Conservation (phyloP, 2,113 vertebrate genomes). For the Rhinoderma darwinii region DNA sequence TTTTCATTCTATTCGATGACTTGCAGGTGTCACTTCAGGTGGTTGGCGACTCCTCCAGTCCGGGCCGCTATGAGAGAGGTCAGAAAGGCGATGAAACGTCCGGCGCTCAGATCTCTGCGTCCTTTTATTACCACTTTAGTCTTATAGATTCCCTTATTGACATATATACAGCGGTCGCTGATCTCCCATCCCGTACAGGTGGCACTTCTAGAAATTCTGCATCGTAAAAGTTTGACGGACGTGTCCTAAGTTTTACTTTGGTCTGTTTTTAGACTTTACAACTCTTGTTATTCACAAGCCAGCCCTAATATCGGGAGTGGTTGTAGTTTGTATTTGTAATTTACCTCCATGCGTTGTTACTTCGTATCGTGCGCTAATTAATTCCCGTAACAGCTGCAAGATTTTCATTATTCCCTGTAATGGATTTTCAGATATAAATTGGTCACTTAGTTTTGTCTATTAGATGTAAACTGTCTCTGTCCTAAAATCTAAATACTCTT, state of each 20-base stretch:
- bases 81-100: too few relatives aligned
- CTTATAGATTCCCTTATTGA: too few relatives aligned
- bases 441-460: slow-evolving; percentile 53
- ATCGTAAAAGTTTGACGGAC: not conserved
- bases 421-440: slow-evolving; percentile 46
- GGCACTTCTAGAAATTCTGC: too few relatives aligned
- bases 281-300: not conserved
- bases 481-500: slow-evolving; percentile 53
- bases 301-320: not conserved
- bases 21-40: too few relatives aligned
- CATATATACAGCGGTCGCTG: too few relatives aligned
- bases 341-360: slow-evolving; percentile 22
- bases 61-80: too few relatives aligned
- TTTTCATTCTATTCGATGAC: too few relatives aligned
- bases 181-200: too few relatives aligned
- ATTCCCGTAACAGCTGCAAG: slow-evolving; percentile 47
- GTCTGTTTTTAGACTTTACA: not conserved
- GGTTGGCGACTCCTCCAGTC: too few relatives aligned
- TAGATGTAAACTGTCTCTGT: slow-evolving; percentile 45
- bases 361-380: slow-evolving; percentile 45
- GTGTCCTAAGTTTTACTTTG: not conserved
- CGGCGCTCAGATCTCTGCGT: too few relatives aligned
- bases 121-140: too few relatives aligned
- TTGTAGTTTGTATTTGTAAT: slow-evolving; percentile 10
- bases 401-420: slow-evolving; percentile 56